Conservation (phyloP, 23 tunicate species). For the Oikopleura dioica region DNA sequence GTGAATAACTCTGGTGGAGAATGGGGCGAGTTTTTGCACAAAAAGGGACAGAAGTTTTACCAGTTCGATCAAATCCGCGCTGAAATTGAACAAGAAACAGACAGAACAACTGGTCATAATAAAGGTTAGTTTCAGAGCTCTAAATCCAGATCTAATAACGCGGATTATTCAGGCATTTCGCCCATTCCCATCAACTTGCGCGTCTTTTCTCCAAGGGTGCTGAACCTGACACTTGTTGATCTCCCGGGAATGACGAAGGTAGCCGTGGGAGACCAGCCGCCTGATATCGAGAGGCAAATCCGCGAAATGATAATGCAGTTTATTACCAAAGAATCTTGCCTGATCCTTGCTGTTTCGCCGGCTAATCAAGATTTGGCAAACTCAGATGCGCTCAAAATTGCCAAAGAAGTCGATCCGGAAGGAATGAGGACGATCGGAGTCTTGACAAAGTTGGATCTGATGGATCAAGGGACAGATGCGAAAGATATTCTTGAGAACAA, state of each 20-base stretch:
- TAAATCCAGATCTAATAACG: too few species aligned
- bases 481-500: conserved; percentile 67
- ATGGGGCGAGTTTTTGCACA: conserved; percentile 98
- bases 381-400: conserved; percentile 92
- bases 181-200: conserved; percentile 11
- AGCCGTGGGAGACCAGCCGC: conserved; percentile 97
- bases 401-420: conserved; percentile 97
- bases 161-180: conserved; percentile 22
- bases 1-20: conserved; percentile 28
- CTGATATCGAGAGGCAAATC: conserved; percentile 78
- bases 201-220: conserved; percentile 19
- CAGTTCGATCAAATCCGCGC: conserved; percentile 57
- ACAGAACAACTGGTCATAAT: conserved; percentile 90
- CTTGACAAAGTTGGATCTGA: conserved; percentile 73
- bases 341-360: conserved; percentile 96
- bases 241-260: conserved; percentile 99
- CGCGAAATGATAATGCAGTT: conserved; percentile 89
- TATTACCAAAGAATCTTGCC: conserved; percentile 61
- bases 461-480: conserved; percentile 99
- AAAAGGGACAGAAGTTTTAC: conserved; percentile 84
- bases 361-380: conserved; percentile 96
- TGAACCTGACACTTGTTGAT: conserved; percentile 87
- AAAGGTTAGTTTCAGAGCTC: too few species aligned
- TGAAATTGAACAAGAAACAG: conserved; percentile 97
- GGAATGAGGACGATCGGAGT: conserved; percentile 94